These are phyloP conservation scores for Antennarius maculatus DNA, from an alignment of 2,797 vertebrate species.

Conservation along the genomic window DNA sequence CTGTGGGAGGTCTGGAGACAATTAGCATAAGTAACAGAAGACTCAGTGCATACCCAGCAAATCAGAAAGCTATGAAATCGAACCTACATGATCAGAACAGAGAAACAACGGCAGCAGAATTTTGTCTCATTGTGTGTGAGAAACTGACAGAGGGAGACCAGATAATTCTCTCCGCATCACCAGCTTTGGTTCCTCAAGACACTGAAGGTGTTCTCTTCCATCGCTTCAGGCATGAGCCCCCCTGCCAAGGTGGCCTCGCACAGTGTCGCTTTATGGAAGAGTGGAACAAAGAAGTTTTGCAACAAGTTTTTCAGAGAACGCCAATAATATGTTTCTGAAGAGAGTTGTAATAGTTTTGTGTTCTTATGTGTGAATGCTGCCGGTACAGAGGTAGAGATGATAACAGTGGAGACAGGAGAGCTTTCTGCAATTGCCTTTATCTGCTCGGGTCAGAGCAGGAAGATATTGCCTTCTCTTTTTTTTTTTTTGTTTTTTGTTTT, in stretches of 20 bases:
- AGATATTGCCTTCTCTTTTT: conserved; percentile 30
- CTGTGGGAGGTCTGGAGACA: conserved; percentile 74
- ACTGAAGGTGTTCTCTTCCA: conserved; percentile 28
- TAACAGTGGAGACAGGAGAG: conserved; percentile 40
- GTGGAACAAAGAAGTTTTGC: conserved; percentile 42
- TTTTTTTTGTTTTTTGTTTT: background rate
- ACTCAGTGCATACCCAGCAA: conserved; percentile 49
- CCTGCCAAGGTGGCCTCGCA: conserved; percentile 43
- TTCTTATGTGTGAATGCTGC: conserved; percentile 24
- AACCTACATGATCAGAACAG: conserved; percentile 44
- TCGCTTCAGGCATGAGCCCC: conserved; percentile 31
- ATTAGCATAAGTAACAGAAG: conserved; percentile 81
- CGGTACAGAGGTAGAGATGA: conserved; percentile 29
- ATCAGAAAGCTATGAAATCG: conserved; percentile 60
- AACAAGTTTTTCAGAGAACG: conserved; percentile 41
- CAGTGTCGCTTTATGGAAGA: conserved; percentile 48
- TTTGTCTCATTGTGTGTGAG: conserved; percentile 39
- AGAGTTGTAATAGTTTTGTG: conserved; percentile 40
- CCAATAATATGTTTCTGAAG: conserved; percentile 37
- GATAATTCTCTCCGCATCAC: conserved; percentile 52
- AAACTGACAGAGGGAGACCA: conserved; percentile 61
- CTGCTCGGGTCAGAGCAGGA: conserved; percentile 47
- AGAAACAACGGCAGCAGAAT: conserved; percentile 36
- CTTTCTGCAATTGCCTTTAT: conserved; percentile 37
- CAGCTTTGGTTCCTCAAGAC: conserved; percentile 50